Base-by-base conservation (phyloP, 2,113 vertebrate genomes). In the Thomomys bottae region DNA sequence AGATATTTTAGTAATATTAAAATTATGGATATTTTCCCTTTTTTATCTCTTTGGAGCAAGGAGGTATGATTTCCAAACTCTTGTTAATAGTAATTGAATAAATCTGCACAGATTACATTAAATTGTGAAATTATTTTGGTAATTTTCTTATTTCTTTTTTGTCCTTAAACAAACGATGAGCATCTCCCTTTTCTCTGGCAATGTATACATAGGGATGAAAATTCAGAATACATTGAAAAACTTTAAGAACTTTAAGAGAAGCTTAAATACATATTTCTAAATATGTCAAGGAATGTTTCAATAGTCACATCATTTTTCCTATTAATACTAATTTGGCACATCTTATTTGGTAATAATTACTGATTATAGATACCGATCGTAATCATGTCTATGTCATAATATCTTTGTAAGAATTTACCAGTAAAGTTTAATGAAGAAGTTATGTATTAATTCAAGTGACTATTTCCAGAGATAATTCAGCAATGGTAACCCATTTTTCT, bases 401-500 rank as follows among this genome's bases (percentile, higher is more conserved):
- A 73, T 72, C 38, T 94, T 96, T 96, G 92, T 97, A 88, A 94
- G 94, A 96, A 97, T 97, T 97, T 96, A 90, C 97, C 94, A 96
- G 54, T 57, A 96, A 91, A 96, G 91, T 94, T 97, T 96, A 96
- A 97, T 96, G 30, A 91, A 95, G 96, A 97, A 97, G 91, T 95
- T 96, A 96, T 97, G 92, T 96, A 92, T 97, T 98, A 96, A 97
- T 95, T 96, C 95, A 93, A 95, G 96, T 97, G 97, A 98, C 98
- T 97, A 97, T 95, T 97, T 98, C 97, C 85, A 97, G 96, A 96
- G 95, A 14, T 97, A 94, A 97, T 96, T 97, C 95, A 96, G 97
- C 97, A 97, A 97, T 95, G 86, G 93, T 96, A 97, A 96, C 97
- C 96, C 97, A 98, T 97, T 98, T 97, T 97, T 98, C 95, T 98